A percentile compares a stretch with the other conserved stretches of the same genome.
Conservation (phyloP, 64 coral and sea anemone species). For the Porites lutea region DNA sequence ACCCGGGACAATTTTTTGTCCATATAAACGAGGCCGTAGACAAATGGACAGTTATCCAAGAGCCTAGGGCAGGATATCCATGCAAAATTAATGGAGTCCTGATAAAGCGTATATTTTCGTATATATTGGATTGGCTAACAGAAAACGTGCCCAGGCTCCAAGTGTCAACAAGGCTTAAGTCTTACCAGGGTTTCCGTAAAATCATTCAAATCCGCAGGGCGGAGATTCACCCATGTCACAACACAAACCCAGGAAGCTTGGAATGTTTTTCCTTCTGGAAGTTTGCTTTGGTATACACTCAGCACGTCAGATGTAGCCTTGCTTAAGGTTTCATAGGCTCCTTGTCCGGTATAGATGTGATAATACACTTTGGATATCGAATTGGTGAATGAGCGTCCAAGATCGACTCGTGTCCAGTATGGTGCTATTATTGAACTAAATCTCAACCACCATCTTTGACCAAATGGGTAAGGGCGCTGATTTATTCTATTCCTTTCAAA, state of each 20-base stretch:
- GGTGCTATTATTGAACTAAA: slow-evolving; percentile 27
- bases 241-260: slow-evolving; percentile 27
- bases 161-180: not conserved
- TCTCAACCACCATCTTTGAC: slow-evolving; percentile 48
- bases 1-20: no score
- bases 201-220: slow-evolving; percentile 1
- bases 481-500: slow-evolving; percentile 13
- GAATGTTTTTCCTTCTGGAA: slow-evolving; percentile 38
- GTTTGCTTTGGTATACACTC: not conserved
- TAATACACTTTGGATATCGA: slow-evolving; percentile 30
- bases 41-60: no score
- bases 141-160: not conserved
- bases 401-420: slow-evolving; percentile 49
- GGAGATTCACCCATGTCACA: slow-evolving; percentile 52
- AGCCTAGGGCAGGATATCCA: no score
- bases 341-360: slow-evolving; percentile 1
- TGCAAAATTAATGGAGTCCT: not conserved
- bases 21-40: no score
- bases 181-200: not conserved
- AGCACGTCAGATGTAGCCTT: slow-evolving; percentile 49
- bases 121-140: no score
- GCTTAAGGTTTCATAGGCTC: not conserved
- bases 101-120: no score
- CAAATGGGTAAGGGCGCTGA: slow-evolving; percentile 62
- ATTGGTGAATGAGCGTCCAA: slow-evolving; percentile 1